Evolutionary conservation across 1,140 invertebrate genomes (phyloP).

Genomic region (Gonatopus flavifemur): DNA sequence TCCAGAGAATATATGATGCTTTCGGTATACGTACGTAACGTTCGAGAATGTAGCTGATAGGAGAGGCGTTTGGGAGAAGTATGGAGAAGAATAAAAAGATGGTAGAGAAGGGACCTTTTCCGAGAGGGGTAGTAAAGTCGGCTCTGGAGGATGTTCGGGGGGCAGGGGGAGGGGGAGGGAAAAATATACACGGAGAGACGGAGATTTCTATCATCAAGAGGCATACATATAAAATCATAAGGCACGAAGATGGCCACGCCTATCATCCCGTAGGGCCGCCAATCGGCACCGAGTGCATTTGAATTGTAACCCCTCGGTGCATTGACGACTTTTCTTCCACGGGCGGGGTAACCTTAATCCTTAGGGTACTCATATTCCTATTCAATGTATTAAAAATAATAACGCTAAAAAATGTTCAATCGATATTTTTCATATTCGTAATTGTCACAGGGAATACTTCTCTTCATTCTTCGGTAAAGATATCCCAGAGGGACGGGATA

Average conservation of each 20-base stretch:
- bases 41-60: background rate
- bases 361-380: slow-evolving; percentile 36
- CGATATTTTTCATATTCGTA: too few relatives aligned
- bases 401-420: too few relatives aligned
- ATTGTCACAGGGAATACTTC: too few relatives aligned
- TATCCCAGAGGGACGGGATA: too few relatives aligned
- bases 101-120: background rate
- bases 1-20: background rate
- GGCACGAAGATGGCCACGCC: slow-evolving; percentile 47
- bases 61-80: background rate
- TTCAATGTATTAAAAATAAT: slow-evolving; percentile 18
- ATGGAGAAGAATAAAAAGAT: background rate
- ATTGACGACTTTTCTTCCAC: slow-evolving; percentile 47
- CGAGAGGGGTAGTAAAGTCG: slow-evolving; percentile 4
- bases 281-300: slow-evolving; percentile 52
- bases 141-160: background rate
- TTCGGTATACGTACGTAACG: background rate
- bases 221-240: slow-evolving; percentile 57
- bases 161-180: background rate
- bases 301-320: slow-evolving; percentile 52
- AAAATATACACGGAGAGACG: slow-evolving; percentile 16
- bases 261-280: slow-evolving; percentile 47
- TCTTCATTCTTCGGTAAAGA: too few relatives aligned
- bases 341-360: slow-evolving; percentile 44
- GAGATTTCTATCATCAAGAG: slow-evolving; percentile 32